Evolutionary conservation across 2,113 vertebrate genomes (phyloP), one percentile per base, ranked within the genome.

Genomic region (Labrus mixtus): DNA sequence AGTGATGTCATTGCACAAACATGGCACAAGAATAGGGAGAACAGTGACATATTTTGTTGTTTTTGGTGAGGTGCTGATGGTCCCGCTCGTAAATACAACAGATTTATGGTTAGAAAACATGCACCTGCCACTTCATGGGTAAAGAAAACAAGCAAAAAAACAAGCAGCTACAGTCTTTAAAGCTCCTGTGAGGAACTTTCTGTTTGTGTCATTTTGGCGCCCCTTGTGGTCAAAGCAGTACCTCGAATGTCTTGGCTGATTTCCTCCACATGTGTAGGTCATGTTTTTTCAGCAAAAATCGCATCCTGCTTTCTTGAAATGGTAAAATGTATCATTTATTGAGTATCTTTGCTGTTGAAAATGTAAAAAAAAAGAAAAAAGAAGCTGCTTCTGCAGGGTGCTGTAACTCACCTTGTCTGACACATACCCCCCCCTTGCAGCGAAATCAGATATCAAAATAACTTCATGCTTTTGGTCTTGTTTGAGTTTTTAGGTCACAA

Each of bases 1-100:
- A 57, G 72, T 92, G 91, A 93, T 91, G 91, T 94, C 91, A 93
- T 50, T 85, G 55, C 72, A 79, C 68, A 91, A 91, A 90, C 87
- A 84, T 13, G 69, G 56, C 80, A 85, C 51, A 70, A 74, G 73
- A 86, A 86, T 82, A 65, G 59, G 25, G 51, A 51, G 13, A 66
- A 79, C 74, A 20, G 64, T 80, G 84, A 78, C 58, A 79, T 76
- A 71, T 74, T 82, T 81, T 85, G 88, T 84, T 89, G 81, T 83
- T 87, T 83, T 84, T 89, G 85, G 68, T 54, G 78, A 6, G 58
- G 25, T 41, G 70, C 20, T 78, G 64, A 81, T 61, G 60, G 70
- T 17, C 63, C n/a, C 61, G 50, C 70, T 76, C 61, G 60, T 85
- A 89, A 86, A 89, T 55, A 22, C 12, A 22, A 10, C 68, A 73